Evolutionary conservation across 2,888 invertebrate genomes (phyloP).

Genomic region (Tachina lurida): DNA sequence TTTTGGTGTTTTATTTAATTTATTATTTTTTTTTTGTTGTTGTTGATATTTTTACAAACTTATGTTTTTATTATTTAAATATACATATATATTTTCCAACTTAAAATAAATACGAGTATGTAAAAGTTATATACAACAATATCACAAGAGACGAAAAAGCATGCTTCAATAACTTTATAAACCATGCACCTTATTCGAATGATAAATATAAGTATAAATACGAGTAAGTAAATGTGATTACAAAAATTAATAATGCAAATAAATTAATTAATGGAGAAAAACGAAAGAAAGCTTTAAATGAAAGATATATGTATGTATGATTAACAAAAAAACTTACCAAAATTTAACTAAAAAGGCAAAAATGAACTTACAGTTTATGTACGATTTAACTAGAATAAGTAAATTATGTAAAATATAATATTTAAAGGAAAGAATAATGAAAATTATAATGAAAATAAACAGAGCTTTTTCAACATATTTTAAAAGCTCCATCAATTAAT

Average conservation of each 20-base stretch:
- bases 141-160: constrained; percentile 34
- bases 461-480: constrained; percentile 28
- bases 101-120: constrained; percentile 52
- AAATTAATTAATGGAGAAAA: constrained; percentile 29
- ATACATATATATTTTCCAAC: constrained; percentile 76
- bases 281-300: constrained; percentile 30
- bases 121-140: constrained; percentile 56
- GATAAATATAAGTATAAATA: neutral
- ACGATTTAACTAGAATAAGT: constrained; percentile 43
- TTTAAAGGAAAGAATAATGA: constrained; percentile 12
- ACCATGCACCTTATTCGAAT: constrained; percentile 36
- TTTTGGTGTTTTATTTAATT: constrained; percentile 60
- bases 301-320: constrained; percentile 14
- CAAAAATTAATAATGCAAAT: constrained; percentile 31
- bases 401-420: constrained; percentile 30
- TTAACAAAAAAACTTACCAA: constrained; percentile 61
- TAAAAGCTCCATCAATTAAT: constrained; percentile 33
- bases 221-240: neutral
- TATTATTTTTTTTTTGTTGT: too few relatives aligned
- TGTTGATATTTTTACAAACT: constrained; percentile 42
- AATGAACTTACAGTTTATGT: constrained; percentile 56
- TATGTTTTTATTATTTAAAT: constrained; percentile 57
- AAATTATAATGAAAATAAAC: constrained; percentile 13
- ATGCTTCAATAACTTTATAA: constrained; percentile 68
- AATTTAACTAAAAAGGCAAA: constrained; percentile 39